These are phyloP conservation scores for Sterrhoptilus dennistouni DNA, from an alignment of 2,113 vertebrate genomes.

Conservation along the genomic window DNA sequence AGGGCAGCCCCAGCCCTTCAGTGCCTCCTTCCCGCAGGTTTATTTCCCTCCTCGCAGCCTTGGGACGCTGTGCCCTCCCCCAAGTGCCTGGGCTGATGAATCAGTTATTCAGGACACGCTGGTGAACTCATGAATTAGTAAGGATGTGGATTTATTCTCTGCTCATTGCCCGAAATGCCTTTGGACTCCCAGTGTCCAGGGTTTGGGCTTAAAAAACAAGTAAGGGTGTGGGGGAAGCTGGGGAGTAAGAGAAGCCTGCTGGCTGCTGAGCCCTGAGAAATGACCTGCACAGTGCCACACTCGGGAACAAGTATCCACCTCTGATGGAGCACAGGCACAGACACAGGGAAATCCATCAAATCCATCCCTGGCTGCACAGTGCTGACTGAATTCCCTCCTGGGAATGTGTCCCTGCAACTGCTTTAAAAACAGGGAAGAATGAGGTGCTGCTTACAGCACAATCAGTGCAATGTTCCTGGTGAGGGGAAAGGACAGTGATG, in stretches of 20 bases:
- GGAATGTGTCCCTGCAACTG: rapidly evolving
- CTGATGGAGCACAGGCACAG: rapidly evolving
- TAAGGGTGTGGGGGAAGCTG: background rate
- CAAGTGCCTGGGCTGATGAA: background rate
- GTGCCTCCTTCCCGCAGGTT: background rate
- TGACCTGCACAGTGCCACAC: background rate
- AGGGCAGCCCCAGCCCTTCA: background rate
- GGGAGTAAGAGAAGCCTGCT: background rate
- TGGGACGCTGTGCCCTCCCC: background rate
- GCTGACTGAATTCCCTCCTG: background rate
- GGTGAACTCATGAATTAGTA: background rate
- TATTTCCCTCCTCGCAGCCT: background rate
- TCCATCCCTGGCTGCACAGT: background rate
- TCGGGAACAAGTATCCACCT: background rate
- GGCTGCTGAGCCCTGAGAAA: background rate
- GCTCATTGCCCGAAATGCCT: rapidly evolving
- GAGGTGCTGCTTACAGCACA: background rate
- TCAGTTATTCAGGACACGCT: background rate
- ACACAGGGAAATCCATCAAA: background rate
- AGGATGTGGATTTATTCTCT: background rate
- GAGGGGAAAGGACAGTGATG: background rate
- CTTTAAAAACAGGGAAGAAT: background rate
- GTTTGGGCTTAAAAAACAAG: background rate
- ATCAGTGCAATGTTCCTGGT: rapidly evolving
- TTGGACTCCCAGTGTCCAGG: background rate